Evolutionary conservation across 2,113 vertebrate species (phyloP).

Genomic region (Candoia aspera): DNA sequence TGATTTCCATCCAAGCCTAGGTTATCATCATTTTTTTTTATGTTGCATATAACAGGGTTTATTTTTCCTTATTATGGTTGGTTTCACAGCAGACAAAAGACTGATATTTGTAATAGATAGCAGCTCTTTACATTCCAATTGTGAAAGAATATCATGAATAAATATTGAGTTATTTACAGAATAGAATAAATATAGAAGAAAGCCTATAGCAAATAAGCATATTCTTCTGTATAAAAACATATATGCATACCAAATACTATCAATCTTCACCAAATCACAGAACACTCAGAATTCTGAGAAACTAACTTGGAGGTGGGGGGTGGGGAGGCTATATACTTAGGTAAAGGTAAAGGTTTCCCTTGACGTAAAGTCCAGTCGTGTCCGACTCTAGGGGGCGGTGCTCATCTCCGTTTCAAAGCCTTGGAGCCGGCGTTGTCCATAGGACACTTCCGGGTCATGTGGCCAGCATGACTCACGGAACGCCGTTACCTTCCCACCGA

Average conservation of each 20-base stretch:
- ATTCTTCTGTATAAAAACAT: constrained; percentile 31
- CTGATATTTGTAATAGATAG: constrained; percentile 25
- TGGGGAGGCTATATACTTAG: not conserved
- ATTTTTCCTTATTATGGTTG: constrained; percentile 44
- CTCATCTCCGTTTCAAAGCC: too few species aligned
- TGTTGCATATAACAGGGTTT: constrained; percentile 29
- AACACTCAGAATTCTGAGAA: constrained; percentile 7
- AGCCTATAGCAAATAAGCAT: not conserved
- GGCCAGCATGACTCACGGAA: too few species aligned
- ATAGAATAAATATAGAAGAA: constrained; percentile 5
- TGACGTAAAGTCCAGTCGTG: too few species aligned
- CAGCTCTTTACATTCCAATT: constrained; percentile 31
- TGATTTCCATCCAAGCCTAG: not conserved
- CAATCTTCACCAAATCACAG: constrained; percentile 22
- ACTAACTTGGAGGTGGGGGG: not conserved
- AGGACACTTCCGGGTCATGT: too few species aligned
- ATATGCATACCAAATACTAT: constrained; percentile 26
- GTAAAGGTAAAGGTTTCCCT: too few species aligned
- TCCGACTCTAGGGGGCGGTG: too few species aligned
- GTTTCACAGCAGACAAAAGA: constrained; percentile 40
- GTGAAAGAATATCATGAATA: constrained; percentile 33
- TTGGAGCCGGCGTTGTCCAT: too few species aligned
- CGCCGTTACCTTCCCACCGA: too few species aligned
- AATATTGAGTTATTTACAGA: constrained; percentile 39
- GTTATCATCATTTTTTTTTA: constrained; percentile 33